A percentile compares a stretch with the other conserved stretches of the same genome.
Evolutionary conservation across 2,888 invertebrate species (phyloP).

Genomic region (Rambutsinella grinnellia): DNA sequence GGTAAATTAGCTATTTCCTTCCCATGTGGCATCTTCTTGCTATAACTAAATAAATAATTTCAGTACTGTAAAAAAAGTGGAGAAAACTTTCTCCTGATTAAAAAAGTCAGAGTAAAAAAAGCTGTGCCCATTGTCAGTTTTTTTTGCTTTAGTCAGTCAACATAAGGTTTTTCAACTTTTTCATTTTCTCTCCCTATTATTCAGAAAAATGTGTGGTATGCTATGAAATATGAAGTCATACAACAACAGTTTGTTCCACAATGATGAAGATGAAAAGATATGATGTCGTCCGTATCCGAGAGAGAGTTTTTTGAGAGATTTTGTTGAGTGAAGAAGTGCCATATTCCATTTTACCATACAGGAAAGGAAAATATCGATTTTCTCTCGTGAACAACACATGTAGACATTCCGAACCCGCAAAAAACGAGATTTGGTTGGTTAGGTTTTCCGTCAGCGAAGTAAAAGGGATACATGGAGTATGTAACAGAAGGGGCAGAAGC

Average conservation of each 20-base stretch:
- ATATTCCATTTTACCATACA: constrained; percentile 19
- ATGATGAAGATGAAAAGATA: constrained; percentile 1
- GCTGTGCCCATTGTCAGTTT: neutral
- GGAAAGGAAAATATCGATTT: constrained; percentile 52
- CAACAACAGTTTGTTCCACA: neutral
- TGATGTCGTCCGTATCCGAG: constrained; percentile 40
- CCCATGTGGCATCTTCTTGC: neutral
- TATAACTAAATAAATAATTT: neutral
- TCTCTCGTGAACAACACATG: constrained; percentile 23
- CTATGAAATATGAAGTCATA: neutral
- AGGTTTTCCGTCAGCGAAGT: constrained; percentile 12
- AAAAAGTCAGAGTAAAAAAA: too few species aligned
- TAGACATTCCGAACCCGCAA: constrained; percentile 24
- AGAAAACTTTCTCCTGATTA: neutral
- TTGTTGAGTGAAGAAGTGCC: constrained; percentile 36
- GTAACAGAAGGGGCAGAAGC: neutral
- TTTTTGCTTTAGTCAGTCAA: too few species aligned
- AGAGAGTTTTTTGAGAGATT: too few species aligned
- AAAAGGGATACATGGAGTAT: neutral
- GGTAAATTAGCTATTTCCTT: neutral
- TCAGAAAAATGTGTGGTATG: too few species aligned
- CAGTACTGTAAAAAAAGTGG: neutral
- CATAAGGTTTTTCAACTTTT: too few species aligned
- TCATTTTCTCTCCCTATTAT: too few species aligned
- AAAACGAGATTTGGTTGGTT: constrained; percentile 5